phyloP scores from a whole-genome alignment of 2,797 vertebrate genomes.

The Aratinga solstitialis region DNA sequence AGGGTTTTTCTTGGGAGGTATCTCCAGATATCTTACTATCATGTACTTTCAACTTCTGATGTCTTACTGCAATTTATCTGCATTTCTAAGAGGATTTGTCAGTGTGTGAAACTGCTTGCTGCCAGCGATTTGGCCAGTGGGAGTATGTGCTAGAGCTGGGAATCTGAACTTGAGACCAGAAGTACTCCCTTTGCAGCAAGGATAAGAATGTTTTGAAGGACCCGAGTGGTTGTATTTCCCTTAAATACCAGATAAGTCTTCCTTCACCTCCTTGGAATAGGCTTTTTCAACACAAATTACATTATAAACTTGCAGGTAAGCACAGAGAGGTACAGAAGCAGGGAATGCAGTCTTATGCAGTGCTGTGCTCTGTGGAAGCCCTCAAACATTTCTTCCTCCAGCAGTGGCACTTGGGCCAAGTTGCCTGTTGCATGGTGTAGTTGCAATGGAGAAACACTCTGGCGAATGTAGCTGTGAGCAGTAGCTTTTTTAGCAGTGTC shows the following conservation, averaged over 20 bases:
- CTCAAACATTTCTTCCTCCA: neutral
- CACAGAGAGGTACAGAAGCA: neutral
- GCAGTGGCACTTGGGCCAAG: neutral
- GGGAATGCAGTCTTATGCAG: neutral
- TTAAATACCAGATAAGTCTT: neutral
- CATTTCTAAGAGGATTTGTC: neutral
- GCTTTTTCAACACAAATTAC: neutral
- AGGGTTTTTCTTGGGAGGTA: neutral
- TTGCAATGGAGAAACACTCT: neutral
- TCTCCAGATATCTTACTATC: neutral
- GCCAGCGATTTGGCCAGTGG: neutral
- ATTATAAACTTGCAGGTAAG: neutral
- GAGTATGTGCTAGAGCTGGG: neutral
- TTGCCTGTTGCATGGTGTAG: neutral
- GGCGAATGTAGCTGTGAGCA: neutral
- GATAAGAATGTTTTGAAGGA: neutral
- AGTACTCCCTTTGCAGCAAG: neutral
- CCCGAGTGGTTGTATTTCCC: neutral
- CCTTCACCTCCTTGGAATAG: neutral
- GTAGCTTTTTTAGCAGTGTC: neutral
- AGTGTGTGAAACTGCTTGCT: neutral
- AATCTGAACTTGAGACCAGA: neutral
- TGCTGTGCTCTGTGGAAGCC: neutral
- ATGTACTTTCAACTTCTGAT: neutral
- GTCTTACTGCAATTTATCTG: neutral